Conservation (phyloP, 2,888 invertebrate genomes). For the Anorthoa munda region DNA sequence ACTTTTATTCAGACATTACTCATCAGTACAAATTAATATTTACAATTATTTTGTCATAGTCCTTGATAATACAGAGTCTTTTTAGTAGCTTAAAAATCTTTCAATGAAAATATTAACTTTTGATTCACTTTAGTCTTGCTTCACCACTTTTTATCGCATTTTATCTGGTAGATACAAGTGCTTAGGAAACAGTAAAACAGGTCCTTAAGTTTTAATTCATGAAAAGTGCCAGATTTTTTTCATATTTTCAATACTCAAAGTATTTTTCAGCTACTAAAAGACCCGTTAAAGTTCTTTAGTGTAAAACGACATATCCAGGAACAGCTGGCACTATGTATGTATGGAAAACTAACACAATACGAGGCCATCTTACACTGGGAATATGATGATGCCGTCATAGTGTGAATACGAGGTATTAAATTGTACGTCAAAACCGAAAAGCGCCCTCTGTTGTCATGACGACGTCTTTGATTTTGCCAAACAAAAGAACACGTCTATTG, state of each 20-base stretch:
- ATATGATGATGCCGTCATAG: too few relatives aligned
- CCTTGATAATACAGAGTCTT: slow-evolving; percentile 10
- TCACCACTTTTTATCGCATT: neutral
- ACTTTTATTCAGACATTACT: slow-evolving; percentile 51
- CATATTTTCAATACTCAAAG: neutral
- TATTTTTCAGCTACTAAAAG: slow-evolving; percentile 6
- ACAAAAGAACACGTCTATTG: too few relatives aligned
- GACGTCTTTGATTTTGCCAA: too few relatives aligned
- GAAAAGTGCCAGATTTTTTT: neutral
- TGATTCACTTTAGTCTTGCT: neutral
- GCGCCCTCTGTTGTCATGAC: too few relatives aligned
- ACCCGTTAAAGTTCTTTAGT: neutral
- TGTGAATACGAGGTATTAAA: too few relatives aligned
- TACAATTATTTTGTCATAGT: slow-evolving; percentile 47
- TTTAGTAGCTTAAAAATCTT: neutral
- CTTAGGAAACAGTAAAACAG: too few relatives aligned
- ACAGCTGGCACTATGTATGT: neutral
- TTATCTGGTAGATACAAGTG: neutral
- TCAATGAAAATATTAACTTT: neutral
- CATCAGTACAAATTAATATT: slow-evolving; percentile 58
- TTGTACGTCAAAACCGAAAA: too few relatives aligned
- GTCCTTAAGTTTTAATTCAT: neutral
- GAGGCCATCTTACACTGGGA: neutral
- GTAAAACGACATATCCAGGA: neutral
- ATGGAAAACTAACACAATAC: neutral